phyloP scores from a whole-genome alignment of 2,888 invertebrate genomes.

The Amphipoea lucens region DNA sequence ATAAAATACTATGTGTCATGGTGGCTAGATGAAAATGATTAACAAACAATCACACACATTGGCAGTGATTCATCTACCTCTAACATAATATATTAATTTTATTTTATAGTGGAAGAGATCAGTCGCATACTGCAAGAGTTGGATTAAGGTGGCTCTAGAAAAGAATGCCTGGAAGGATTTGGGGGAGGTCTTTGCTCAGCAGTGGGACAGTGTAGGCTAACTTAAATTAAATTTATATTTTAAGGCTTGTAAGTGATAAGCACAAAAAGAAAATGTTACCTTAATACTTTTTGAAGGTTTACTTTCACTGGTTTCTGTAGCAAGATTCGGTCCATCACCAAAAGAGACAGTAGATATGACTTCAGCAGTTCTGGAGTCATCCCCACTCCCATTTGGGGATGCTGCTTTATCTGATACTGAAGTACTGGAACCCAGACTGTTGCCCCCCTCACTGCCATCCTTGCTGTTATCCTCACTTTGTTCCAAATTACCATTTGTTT shows the following conservation, averaged over 20 bases:
- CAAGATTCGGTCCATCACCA: constrained; percentile 70
- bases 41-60: background rate
- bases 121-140: too few species aligned
- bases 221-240: too few species aligned
- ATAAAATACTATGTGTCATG: constrained; percentile 6
- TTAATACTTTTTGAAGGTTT: constrained; percentile 78
- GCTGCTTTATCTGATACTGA: constrained; percentile 67
- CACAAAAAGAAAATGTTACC: constrained; percentile 68
- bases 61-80: constrained; percentile 4
- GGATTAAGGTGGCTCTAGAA: too few species aligned
- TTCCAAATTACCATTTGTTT: constrained; percentile 71
- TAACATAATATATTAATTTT: background rate
- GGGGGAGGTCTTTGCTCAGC: too few species aligned
- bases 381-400: constrained; percentile 68
- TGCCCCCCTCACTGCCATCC: constrained; percentile 72
- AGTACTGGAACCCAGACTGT: constrained; percentile 65
- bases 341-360: constrained; percentile 70
- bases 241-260: background rate
- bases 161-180: too few species aligned
- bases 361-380: constrained; percentile 66
- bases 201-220: too few species aligned
- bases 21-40: background rate
- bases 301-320: constrained; percentile 75
- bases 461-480: constrained; percentile 75
- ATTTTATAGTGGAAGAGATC: background rate